Conservation (phyloP, 2,888 invertebrate genomes). For the Cephus spinipes region DNA sequence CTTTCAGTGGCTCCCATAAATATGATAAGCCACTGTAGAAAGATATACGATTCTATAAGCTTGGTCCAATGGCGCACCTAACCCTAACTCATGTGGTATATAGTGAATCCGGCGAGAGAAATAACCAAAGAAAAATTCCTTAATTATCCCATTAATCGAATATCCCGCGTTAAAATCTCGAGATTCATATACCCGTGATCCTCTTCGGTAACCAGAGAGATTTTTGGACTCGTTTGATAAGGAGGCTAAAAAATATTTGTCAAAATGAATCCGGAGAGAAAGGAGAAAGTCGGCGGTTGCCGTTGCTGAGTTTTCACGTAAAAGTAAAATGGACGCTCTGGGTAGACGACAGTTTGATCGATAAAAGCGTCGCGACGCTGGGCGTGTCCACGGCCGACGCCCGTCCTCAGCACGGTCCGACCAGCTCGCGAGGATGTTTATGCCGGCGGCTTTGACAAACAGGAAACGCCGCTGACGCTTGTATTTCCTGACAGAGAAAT, state of each 20-base stretch:
- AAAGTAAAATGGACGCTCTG: constrained; percentile 57
- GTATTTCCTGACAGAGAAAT: neutral
- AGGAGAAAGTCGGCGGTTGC: neutral
- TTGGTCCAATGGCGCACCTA: neutral
- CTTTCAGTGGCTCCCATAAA: constrained; percentile 56
- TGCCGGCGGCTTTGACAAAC: constrained; percentile 1
- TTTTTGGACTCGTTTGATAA: neutral
- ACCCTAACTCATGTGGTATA: neutral
- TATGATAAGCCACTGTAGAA: constrained; percentile 56
- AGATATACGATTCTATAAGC: constrained; percentile 43
- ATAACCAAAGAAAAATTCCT: constrained; percentile 30
- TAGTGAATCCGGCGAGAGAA: neutral
- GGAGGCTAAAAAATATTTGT: neutral
- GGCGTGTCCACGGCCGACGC: constrained; percentile 56
- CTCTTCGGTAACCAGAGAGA: neutral
- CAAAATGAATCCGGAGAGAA: neutral
- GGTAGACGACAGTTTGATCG: constrained; percentile 48
- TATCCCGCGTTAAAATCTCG: neutral
- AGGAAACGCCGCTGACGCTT: neutral
- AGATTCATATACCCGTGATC: neutral
- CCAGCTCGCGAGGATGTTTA: neutral
- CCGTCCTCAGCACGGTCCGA: constrained; percentile 7
- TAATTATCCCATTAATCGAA: constrained; percentile 40
- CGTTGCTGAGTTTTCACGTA: constrained; percentile 6
- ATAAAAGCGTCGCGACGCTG: constrained; percentile 63